phyloP scores from a whole-genome alignment of 2,888 invertebrate genomes.

The Patella depressa region DNA sequence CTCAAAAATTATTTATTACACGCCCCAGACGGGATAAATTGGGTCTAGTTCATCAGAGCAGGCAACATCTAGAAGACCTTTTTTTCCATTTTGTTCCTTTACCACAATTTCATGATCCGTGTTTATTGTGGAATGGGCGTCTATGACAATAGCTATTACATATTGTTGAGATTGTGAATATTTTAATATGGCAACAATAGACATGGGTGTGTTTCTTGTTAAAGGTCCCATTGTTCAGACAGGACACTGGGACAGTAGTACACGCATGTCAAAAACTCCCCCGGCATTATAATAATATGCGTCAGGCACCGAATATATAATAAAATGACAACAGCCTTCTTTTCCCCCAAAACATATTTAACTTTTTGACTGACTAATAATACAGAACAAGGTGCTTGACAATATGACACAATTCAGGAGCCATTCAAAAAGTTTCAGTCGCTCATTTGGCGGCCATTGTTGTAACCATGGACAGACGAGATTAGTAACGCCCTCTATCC shows the following conservation, averaged over 20 bases:
- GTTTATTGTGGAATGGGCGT: no score
- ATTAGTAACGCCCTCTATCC: not conserved
- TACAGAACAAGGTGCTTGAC: not conserved
- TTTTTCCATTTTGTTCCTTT: no score
- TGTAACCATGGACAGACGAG: not conserved
- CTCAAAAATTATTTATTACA: no score
- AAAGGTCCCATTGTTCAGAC: not conserved
- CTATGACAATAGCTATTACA: no score
- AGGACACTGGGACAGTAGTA: not conserved
- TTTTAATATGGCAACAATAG: not conserved
- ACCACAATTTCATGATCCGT: no score
- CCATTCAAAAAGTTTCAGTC: not conserved
- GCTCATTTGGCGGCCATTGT: not conserved
- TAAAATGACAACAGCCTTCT: not conserved
- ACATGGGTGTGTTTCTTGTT: not conserved
- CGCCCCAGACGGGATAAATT: no score
- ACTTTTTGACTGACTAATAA: conserved; percentile 7
- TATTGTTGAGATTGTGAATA: not conserved
- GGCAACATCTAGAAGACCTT: no score
- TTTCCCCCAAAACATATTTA: not conserved
- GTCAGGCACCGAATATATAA: not conserved
- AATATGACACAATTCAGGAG: not conserved
- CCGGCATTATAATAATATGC: not conserved
- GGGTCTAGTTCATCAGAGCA: no score
- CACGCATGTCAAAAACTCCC: conserved; percentile 6